phyloP scores from a whole-genome alignment of 53 echinoderm and acorn worm species.

The Actinopyga echinites region DNA sequence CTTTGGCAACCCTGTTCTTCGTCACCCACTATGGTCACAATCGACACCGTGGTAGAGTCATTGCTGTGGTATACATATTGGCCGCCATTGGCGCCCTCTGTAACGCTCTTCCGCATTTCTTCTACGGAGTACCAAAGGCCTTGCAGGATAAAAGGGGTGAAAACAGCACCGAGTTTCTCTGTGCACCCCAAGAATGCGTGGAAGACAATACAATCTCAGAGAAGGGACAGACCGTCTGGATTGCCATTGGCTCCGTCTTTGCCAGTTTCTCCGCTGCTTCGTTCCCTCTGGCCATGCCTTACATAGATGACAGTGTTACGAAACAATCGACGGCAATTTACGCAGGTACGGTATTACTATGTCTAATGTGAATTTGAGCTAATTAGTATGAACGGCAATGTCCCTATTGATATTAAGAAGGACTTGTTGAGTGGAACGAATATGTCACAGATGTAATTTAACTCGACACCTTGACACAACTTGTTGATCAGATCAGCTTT shows the following conservation, averaged over 20 bases:
- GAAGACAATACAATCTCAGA: neutral
- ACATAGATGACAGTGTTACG: too few relatives aligned
- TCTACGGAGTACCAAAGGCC: constrained; percentile 49
- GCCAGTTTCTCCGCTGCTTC: neutral
- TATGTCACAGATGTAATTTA: too few relatives aligned
- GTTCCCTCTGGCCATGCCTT: constrained; percentile 7
- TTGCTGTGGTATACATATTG: constrained; percentile 41
- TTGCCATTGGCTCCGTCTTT: neutral
- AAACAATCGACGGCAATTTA: constrained; percentile 1
- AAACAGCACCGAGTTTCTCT: neutral
- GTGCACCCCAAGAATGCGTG: neutral
- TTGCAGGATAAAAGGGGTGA: neutral
- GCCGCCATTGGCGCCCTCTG: constrained; percentile 59
- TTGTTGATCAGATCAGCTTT: too few relatives aligned
- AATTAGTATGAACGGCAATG: too few relatives aligned
- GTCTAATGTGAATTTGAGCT: too few relatives aligned
- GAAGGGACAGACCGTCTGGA: neutral
- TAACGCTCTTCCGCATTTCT: constrained; percentile 63
- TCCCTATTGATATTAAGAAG: neutral
- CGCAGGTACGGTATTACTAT: too few relatives aligned
- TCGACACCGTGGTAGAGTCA: constrained; percentile 63
- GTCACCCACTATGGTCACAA: constrained; percentile 73
- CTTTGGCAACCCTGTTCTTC: constrained; percentile 61
- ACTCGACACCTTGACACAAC: too few relatives aligned
- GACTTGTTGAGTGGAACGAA: too few relatives aligned